Base-by-base conservation (phyloP, 2,888 invertebrate genomes). In the Amphipoea oculea region DNA sequence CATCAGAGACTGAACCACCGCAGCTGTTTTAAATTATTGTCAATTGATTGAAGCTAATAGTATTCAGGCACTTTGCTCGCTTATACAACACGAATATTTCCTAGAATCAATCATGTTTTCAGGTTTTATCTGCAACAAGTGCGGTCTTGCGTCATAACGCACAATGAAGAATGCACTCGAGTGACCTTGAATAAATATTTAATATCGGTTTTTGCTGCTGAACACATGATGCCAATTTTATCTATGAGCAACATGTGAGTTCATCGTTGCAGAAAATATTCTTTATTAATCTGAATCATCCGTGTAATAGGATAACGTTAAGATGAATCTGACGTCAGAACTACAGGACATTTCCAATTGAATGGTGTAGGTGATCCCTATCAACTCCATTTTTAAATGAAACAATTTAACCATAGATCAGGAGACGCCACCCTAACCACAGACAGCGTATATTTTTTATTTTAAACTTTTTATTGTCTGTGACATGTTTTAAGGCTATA, bases 191-290 rank as follows among this genome's bases (percentile, higher is more conserved):
- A 77, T 73, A 74, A 78, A 80, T 54, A 76, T 83, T 70, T 79
- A 79, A 89, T 29, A 29, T 87, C 70, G 78, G 72, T 81, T 85
- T 79, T 81, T 85, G 76, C 81, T 85, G 73, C 67, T 83, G 69
- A 75, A 81, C 81, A 82, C 79, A 82, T 79, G 81, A 77, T 89
- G 87, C 90, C 88, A 90, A 90, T 89, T 91, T 86, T 85, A 88
- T 88, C 85, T 85, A 78, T 91, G 91, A 92, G 84, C 82, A 89
- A 90, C 65, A 75, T 73, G 67, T 90, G 90, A 90, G 86, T 89
- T 91, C 91, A 90, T 91, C 90, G 65, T 83, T 88, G 82, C 86
- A 82, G 83, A 82, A 83, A 86, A 82, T 84, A 80, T 77, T 86
- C 83, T 86, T 83, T 88, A 88, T 85, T 86, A 81, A 85, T 81